Percentiles rank a stretch among this genome's conserved stretches.
phyloP scores from a whole-genome alignment of 2,888 invertebrate species.

The Acrobasis consociella region DNA sequence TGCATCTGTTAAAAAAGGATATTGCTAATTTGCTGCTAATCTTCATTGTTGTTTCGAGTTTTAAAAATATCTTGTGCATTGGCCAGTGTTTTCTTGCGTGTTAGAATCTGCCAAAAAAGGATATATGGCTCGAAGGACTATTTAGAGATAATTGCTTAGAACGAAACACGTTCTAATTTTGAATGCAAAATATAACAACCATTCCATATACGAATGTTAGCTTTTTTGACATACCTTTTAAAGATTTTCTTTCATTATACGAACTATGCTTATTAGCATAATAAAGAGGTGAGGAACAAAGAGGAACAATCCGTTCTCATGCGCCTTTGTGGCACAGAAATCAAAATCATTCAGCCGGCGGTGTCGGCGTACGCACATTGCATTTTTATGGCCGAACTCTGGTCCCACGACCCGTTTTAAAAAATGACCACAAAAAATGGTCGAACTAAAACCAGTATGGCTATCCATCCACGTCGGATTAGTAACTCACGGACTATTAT shows the following conservation, averaged over 20 bases:
- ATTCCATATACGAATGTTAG: constrained; percentile 4
- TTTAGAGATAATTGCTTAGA: constrained; percentile 9
- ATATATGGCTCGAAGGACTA: constrained; percentile 13
- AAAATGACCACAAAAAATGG: constrained; percentile 56
- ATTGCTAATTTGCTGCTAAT: no score
- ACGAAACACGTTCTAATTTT: constrained; percentile 13
- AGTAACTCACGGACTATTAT: constrained; percentile 44
- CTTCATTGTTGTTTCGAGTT: not conserved
- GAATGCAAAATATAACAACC: constrained; percentile 16
- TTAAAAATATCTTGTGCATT: not conserved
- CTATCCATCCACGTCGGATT: constrained; percentile 55
- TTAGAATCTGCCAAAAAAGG: not conserved
- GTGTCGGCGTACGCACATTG: constrained; percentile 49
- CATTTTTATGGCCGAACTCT: constrained; percentile 55
- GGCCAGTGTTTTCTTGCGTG: constrained; percentile 10
- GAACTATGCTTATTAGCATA: constrained; percentile 15
- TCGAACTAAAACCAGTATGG: constrained; percentile 51
- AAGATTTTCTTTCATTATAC: not conserved
- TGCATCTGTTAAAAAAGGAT: no score
- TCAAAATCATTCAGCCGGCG: constrained; percentile 23
- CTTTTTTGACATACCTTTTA: constrained; percentile 1
- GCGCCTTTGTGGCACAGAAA: constrained; percentile 16
- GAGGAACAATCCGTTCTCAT: constrained; percentile 10
- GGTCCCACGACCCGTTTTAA: constrained; percentile 54
- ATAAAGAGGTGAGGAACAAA: constrained; percentile 20